A percentile compares a stretch with the other conserved stretches of the same genome.
phyloP scores from a whole-genome alignment of 1,140 invertebrate species.

The Bursaphelenchus mucronatus region DNA sequence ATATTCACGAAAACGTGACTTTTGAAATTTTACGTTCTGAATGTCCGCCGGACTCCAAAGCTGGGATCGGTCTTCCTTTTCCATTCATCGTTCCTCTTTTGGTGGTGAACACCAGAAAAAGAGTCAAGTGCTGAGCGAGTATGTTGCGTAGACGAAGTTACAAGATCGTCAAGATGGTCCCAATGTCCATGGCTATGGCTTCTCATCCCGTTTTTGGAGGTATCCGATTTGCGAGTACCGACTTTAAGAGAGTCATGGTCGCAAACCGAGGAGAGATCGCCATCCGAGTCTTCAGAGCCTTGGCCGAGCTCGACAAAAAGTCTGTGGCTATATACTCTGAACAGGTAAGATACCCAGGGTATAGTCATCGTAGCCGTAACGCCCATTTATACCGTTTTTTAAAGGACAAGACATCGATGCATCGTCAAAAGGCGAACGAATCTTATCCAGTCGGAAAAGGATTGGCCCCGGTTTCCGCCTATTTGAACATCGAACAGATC shows the following conservation, averaged over 20 bases:
- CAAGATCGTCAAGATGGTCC: too few species aligned
- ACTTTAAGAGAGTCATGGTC: slow-evolving; percentile 43
- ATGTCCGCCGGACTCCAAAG: too few species aligned
- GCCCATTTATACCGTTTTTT: neutral
- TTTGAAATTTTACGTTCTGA: too few species aligned
- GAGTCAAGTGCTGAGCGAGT: too few species aligned
- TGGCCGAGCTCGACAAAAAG: slow-evolving; percentile 86
- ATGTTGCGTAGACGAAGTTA: too few species aligned
- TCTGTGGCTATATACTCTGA: slow-evolving; percentile 97
- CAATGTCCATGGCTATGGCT: too few species aligned
- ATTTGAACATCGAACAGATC: slow-evolving; percentile 91
- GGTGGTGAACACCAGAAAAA: too few species aligned
- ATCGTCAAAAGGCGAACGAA: slow-evolving; percentile 74
- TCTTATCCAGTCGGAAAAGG: slow-evolving; percentile 91
- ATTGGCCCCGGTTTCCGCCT: slow-evolving; percentile 81
- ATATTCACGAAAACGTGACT: too few species aligned
- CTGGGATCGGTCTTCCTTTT: too few species aligned
- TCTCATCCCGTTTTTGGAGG: too few species aligned
- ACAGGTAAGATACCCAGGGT: slow-evolving; percentile 66
- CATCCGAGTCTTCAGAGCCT: slow-evolving; percentile 92
- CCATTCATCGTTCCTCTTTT: too few species aligned
- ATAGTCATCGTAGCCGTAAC: neutral
- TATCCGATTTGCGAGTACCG: too few species aligned
- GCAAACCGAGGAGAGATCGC: slow-evolving; percentile 76
- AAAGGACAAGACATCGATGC: slow-evolving; percentile 40